Percentiles rank a stretch among this genome's conserved stretches.
phyloP scores from a whole-genome alignment of 2,888 invertebrate species.

The Dicycla oo region DNA sequence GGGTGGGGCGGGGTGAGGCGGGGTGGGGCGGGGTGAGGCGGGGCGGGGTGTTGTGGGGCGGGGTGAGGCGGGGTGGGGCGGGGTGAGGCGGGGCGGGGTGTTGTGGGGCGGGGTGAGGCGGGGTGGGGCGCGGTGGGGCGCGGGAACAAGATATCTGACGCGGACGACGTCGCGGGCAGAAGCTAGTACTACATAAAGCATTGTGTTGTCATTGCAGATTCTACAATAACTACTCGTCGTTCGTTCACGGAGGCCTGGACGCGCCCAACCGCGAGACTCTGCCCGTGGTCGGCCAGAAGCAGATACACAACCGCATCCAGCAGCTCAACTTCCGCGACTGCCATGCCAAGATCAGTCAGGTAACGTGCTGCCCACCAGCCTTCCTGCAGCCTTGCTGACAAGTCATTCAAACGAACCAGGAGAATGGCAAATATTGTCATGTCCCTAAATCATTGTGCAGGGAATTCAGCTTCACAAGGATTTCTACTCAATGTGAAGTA shows the following conservation, averaged over 20 bases:
- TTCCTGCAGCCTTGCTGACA: neutral
- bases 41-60: too few relatives aligned
- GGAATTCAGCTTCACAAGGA: neutral
- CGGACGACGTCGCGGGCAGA: too few relatives aligned
- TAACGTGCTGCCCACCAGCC: slow-evolving; percentile 50
- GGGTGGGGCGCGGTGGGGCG: too few relatives aligned
- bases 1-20: too few relatives aligned
- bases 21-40: too few relatives aligned
- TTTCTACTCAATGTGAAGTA: neutral
- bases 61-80: too few relatives aligned
- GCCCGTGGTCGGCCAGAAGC: slow-evolving; percentile 97
- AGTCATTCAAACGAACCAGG: neutral
- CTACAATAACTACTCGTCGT: slow-evolving; percentile 98
- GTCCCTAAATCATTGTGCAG: neutral
- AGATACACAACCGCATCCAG: slow-evolving; percentile 98
- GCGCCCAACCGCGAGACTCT: slow-evolving; percentile 95
- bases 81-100: too few relatives aligned
- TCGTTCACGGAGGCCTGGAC: slow-evolving; percentile 98
- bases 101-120: too few relatives aligned
- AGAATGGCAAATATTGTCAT: neutral
- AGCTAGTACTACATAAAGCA: too few relatives aligned
- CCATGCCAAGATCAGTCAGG: slow-evolving; percentile 98
- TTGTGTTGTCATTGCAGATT: slow-evolving; percentile 91
- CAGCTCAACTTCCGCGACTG: slow-evolving; percentile 98
- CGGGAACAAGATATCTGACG: too few relatives aligned